Evolutionary conservation across 1,140 invertebrate species (phyloP), one percentile per base, ranked within the genome.

Genomic region (Lordiphosa mommai): DNA sequence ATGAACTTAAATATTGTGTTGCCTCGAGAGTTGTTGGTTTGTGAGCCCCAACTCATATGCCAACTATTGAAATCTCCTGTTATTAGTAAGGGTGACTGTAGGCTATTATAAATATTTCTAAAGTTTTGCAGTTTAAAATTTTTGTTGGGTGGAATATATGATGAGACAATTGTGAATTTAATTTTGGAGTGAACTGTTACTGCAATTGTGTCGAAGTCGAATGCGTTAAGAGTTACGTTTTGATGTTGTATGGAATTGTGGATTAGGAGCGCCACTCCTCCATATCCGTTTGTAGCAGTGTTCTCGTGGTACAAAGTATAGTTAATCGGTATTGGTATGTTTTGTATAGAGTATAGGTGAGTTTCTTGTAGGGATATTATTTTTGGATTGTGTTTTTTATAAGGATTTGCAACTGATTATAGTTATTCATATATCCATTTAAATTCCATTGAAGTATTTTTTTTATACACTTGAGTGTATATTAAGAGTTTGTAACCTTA

Each of bases 41-140:
- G n/a, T n/a, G n/a, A n/a, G n/a, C n/a, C n/a, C n/a, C n/a, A n/a
- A n/a, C n/a, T n/a, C n/a, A n/a, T n/a, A n/a, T n/a, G n/a, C n/a
- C n/a, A 67, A 8, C 58, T 51, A 9, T 67, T 61, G n/a, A 67
- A 48, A 10, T 67, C 64, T 9, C 53, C 59, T 9, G 60, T 47
- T 7, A 69, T 59, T 12, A 69, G 32, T 10, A 48, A 12, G 27
- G 65, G 59, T 20, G 33, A 12, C 47, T 47, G 49, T 41, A 49
- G 4, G 29, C 2, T 55, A 7, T 36, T n/a, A n/a, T 34, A 59
- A 2, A 46, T 48, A 29, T 53, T 44, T 48, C 46, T 49, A 7
- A 57, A 43, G 40, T 41, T 51, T 58, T 48, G 20, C 1, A 51
- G 20, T 16, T 20, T 51, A 6, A 51, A 50, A 1, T 13, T 20